A percentile compares a stretch with the other conserved stretches of the same genome.
Conservation (phyloP, 2,113 vertebrate species). For the Indri indri region DNA sequence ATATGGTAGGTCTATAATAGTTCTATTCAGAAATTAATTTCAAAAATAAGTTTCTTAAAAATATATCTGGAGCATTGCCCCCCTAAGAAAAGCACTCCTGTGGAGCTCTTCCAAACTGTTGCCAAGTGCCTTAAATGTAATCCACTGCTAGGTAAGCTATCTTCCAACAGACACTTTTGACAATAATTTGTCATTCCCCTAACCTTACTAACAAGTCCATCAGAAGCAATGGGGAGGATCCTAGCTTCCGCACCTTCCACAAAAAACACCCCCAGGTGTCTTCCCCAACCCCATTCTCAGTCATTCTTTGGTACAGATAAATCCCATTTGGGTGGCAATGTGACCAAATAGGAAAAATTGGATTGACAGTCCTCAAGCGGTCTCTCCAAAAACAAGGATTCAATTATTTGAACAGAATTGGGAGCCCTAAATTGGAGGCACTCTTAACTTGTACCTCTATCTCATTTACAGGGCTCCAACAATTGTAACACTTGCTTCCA, state of each 20-base stretch:
- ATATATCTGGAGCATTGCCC: background rate
- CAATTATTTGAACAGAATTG: background rate
- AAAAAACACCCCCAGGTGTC: background rate
- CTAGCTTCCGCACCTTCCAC: background rate
- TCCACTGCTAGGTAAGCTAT: background rate
- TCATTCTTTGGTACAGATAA: background rate
- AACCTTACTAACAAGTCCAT: background rate
- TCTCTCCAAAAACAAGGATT: background rate
- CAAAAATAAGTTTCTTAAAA: conserved; percentile 3
- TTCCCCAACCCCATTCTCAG: background rate
- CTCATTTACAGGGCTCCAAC: background rate
- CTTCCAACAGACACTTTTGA: background rate
- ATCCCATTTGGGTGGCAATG: background rate
- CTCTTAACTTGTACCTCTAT: background rate
- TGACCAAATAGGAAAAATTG: background rate
- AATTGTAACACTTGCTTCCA: background rate
- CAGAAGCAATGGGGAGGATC: background rate
- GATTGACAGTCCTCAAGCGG: background rate
- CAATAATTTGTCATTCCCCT: background rate
- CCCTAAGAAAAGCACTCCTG: background rate
- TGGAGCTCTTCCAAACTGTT: background rate
- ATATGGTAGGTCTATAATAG: background rate
- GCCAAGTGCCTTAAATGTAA: background rate
- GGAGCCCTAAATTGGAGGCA: background rate
- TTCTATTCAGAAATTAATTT: background rate